Base-by-base conservation (phyloP, 2,797 vertebrate species). In the Lithobates pipiens region DNA sequence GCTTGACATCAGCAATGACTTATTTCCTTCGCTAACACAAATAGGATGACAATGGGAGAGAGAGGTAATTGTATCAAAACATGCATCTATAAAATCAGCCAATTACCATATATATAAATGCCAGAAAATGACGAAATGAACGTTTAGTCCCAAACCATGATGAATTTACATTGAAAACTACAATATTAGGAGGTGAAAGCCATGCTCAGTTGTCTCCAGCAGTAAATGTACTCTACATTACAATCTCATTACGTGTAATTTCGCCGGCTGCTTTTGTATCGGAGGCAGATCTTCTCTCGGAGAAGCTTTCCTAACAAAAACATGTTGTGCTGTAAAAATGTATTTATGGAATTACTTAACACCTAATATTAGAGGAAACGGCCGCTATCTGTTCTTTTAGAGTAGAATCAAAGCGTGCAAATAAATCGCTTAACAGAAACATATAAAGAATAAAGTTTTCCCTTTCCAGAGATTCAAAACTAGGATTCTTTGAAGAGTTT, bases 161-260 rank as follows among this genome's bases (percentile, higher is more conserved):
- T 67, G 77, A 54, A 79, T 85, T 65, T 25, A 82, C 57, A 74
- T 65, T 29, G 65, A 27, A 75, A 76, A 83, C n/a, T 10, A 68
- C 25, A 75, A 74, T 75, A 85, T 79, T 80, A 80, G 77, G 61
- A 80, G 77, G 61, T 68, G n/a, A 73, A 39, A 65, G 70, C 70
- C 27, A 3, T 18, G 46, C 42, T 54, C 74, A 67, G 42, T 70
- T 15, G 46, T 76, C 44, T 70, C 75, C 69, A 70, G 68, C 57
- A 39, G 57, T 32, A 79, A 85, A 85, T 85, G 72, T 72, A 54
- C 69, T 65, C 36, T 34, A 74, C 83, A 79, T 85, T 79, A 80
- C 74, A 23, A 44, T 75, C 83, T 80, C 70, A 85, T 79, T 85
- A 80, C 70, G 11, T 68, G 70, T 85, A 73, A 85, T 85, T 85